Evolutionary conservation across 2,113 vertebrate genomes (phyloP).

Genomic region (Phyllostomus hastatus): DNA sequence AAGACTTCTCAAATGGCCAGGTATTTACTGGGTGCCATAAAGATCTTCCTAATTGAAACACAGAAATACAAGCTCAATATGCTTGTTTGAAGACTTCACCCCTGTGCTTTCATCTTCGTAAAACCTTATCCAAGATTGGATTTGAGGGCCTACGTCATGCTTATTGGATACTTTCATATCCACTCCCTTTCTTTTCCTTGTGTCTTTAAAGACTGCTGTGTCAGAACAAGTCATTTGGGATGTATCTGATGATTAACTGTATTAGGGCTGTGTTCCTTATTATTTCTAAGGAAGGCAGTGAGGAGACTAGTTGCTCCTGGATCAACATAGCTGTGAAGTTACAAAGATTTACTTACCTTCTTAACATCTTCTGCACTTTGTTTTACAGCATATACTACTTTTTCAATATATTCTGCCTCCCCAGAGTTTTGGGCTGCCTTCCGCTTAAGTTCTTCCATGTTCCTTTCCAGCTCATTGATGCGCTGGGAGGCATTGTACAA

Average conservation of each 20-base stretch:
- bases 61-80: not conserved
- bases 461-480: slow-evolving; percentile 87
- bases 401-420: slow-evolving; percentile 82
- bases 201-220: not conserved
- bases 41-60: not conserved
- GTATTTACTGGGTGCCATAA: not conserved
- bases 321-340: not conserved
- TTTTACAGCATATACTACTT: slow-evolving; percentile 79
- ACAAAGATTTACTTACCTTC: slow-evolving; percentile 81
- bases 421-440: slow-evolving; percentile 83
- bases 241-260: not conserved
- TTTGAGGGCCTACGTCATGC: not conserved
- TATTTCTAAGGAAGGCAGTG: not conserved
- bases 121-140: not conserved
- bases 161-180: not conserved
- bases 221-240: not conserved
- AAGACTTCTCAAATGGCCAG: not conserved
- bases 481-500: slow-evolving; percentile 89
- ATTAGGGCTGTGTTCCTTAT: not conserved
- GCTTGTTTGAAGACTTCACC: not conserved
- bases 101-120: not conserved
- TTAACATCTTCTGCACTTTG: slow-evolving; percentile 85
- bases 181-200: not conserved
- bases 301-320: not conserved
- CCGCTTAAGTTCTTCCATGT: slow-evolving; percentile 85